Evolutionary conservation across 1,140 invertebrate genomes (phyloP).

Genomic region (Ceratosolen solmsi): DNA sequence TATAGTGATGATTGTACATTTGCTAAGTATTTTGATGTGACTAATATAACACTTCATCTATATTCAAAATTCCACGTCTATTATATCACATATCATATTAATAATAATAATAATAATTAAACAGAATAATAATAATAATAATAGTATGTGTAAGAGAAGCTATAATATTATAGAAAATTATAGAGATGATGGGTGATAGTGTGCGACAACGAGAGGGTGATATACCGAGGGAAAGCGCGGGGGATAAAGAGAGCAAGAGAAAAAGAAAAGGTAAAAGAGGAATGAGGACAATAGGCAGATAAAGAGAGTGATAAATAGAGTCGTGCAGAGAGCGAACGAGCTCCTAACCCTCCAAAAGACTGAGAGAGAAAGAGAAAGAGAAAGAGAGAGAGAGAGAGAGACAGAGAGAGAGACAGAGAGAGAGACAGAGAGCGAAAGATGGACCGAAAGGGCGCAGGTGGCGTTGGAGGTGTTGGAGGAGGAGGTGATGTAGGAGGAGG

Average conservation of each 20-base stretch:
- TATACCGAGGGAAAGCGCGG: neutral
- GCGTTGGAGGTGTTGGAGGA: conserved; percentile 39
- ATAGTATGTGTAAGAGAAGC: too few relatives aligned
- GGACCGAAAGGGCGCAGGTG: conserved; percentile 30
- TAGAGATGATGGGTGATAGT: neutral
- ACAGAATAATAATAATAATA: too few relatives aligned
- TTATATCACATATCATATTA: too few relatives aligned
- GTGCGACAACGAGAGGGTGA: neutral
- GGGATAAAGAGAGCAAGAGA: neutral
- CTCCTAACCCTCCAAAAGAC: neutral
- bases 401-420: conserved; percentile 32
- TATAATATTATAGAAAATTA: too few relatives aligned
- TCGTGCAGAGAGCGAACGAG: conserved; percentile 40
- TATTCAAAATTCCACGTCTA: too few relatives aligned
- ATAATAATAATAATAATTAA: too few relatives aligned
- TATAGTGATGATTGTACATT: too few relatives aligned
- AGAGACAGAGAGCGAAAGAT: conserved; percentile 41
- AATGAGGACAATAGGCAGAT: conserved; percentile 37
- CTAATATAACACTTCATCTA: too few relatives aligned
- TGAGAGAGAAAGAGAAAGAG: conserved; percentile 10
- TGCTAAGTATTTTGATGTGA: too few relatives aligned
- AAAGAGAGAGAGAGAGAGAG: neutral
- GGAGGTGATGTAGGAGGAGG: conserved; percentile 18
- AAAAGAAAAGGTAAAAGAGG: neutral
- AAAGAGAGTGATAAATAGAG: conserved; percentile 44